These are phyloP conservation scores for Macrosteles quadrilineatus DNA, from an alignment of 1,140 invertebrate genomes.

Conservation along the genomic window DNA sequence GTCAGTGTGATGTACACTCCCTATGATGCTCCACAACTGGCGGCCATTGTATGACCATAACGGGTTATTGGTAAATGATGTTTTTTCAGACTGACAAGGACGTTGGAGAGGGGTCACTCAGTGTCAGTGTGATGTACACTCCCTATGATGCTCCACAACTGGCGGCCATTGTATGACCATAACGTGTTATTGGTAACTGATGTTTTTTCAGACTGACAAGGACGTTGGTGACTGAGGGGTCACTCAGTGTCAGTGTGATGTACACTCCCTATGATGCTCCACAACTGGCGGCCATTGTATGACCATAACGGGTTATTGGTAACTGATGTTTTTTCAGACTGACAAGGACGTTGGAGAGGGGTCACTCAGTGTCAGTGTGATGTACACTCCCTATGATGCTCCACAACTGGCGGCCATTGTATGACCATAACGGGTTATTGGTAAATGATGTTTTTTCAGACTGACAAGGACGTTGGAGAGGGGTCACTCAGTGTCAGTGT, in stretches of 20 bases:
- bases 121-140: slow-evolving; percentile 76
- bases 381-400: slow-evolving; percentile 84
- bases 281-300: slow-evolving; percentile 75
- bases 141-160: slow-evolving; percentile 79
- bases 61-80: no score
- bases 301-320: no score
- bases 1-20: slow-evolving; percentile 79
- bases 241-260: slow-evolving; percentile 74
- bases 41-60: no score
- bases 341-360: no score
- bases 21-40: slow-evolving; percentile 76
- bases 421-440: slow-evolving; percentile 74
- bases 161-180: slow-evolving; percentile 74
- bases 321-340: no score
- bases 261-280: slow-evolving; percentile 83
- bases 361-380: slow-evolving; percentile 71
- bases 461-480: no score
- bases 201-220: slow-evolving; percentile 46
- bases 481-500: slow-evolving; percentile 73
- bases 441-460: no score
- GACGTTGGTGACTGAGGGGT: slow-evolving; percentile 63
- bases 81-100: no score
- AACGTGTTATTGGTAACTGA: slow-evolving; percentile 62
- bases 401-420: slow-evolving; percentile 75
- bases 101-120: slow-evolving; percentile 70